These are phyloP conservation scores for Bagarius yarrelli DNA, from an alignment of 2,113 vertebrate species.

Conservation along the genomic window DNA sequence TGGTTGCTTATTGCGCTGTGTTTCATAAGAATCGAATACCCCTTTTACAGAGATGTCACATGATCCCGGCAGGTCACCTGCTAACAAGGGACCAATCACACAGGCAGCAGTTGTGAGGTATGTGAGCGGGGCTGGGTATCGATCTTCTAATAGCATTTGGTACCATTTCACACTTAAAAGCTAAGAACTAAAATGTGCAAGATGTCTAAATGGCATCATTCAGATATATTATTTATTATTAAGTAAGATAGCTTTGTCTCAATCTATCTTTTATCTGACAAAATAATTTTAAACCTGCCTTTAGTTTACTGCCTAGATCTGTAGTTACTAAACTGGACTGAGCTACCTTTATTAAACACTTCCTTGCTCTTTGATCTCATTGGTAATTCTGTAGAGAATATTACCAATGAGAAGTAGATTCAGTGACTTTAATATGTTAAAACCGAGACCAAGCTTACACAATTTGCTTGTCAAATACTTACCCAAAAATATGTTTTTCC, in stretches of 20 bases:
- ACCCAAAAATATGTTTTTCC: too few relatives aligned
- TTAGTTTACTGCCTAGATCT: too few relatives aligned
- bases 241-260: background rate
- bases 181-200: background rate
- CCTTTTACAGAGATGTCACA: slow-evolving; percentile 46
- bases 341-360: too few relatives aligned
- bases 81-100: slow-evolving; percentile 46
- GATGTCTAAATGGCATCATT: background rate
- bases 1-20: background rate
- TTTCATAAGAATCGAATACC: background rate
- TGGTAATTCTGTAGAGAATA: too few relatives aligned
- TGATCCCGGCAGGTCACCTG: slow-evolving; percentile 46
- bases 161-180: background rate
- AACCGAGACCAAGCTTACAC: too few relatives aligned
- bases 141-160: background rate
- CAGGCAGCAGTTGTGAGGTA: slow-evolving; percentile 15
- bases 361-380: too few relatives aligned
- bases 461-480: too few relatives aligned
- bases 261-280: background rate
- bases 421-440: too few relatives aligned
- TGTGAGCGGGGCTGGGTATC: slow-evolving; percentile 13
- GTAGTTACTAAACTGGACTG: too few relatives aligned
- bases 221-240: background rate
- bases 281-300: too few relatives aligned
- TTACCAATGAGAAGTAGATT: too few relatives aligned